Percentiles rank a stretch among this genome's conserved stretches.
These are phyloP conservation scores for Lates japonicus DNA, from an alignment of 2,797 vertebrate species.

Conservation along the genomic window DNA sequence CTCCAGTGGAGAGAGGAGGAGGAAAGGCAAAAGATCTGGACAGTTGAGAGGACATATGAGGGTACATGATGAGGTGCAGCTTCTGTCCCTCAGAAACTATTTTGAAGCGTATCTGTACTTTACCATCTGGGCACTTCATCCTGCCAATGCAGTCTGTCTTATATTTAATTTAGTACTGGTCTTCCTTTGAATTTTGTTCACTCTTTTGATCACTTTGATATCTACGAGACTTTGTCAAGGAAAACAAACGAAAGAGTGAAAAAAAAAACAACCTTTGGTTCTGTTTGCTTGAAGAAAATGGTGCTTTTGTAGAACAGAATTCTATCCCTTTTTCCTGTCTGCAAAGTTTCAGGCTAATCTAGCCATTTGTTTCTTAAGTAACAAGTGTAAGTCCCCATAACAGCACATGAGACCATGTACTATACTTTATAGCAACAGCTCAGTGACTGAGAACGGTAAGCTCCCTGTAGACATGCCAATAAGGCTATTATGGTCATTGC, in stretches of 20 bases:
- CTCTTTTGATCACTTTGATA: slow-evolving; percentile 19
- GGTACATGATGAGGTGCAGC: slow-evolving; percentile 43
- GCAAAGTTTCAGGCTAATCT: slow-evolving; percentile 43
- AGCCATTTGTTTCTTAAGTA: slow-evolving; percentile 45
- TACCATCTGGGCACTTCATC: slow-evolving; percentile 65
- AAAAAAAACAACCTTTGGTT: background rate
- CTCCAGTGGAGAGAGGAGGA: slow-evolving; percentile 29
- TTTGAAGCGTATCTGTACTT: slow-evolving; percentile 45
- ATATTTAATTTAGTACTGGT: slow-evolving; percentile 42
- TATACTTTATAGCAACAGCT: slow-evolving; percentile 53
- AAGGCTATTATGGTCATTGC: slow-evolving; percentile 72
- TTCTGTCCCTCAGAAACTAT: slow-evolving; percentile 50
- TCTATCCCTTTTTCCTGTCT: background rate
- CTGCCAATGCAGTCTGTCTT: slow-evolving; percentile 58
- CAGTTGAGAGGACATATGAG: slow-evolving; percentile 55
- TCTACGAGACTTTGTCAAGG: slow-evolving; percentile 10
- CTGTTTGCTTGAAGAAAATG: slow-evolving; percentile 15
- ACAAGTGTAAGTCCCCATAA: slow-evolving; percentile 31
- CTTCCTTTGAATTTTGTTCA: slow-evolving; percentile 11
- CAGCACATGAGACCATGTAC: slow-evolving; percentile 35
- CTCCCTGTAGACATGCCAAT: slow-evolving; percentile 72
- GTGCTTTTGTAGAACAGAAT: slow-evolving; percentile 6
- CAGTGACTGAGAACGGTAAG: slow-evolving; percentile 50
- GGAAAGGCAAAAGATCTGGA: slow-evolving; percentile 45
- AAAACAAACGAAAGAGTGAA: background rate